These are phyloP conservation scores for Trichogramma evanescens DNA, from an alignment of 2,888 invertebrate genomes.

Conservation along the genomic window DNA sequence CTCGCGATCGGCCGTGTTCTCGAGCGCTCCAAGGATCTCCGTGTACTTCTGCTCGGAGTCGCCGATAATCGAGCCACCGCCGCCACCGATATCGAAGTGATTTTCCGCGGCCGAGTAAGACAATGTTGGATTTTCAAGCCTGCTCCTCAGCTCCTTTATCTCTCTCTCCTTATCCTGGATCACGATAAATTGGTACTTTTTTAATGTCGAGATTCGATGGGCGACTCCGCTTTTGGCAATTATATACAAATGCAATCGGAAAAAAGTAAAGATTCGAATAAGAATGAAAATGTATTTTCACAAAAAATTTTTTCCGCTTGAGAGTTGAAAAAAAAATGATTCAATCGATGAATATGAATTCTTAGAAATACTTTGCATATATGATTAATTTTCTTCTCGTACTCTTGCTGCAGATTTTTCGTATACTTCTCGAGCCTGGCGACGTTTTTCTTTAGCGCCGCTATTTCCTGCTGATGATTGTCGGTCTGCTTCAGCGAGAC, in stretches of 20 bases:
- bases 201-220: background rate
- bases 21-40: constrained; percentile 28
- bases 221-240: background rate
- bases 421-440: constrained; percentile 33
- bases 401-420: constrained; percentile 30
- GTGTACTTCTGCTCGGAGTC: constrained; percentile 23
- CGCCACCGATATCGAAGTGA: constrained; percentile 30
- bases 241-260: background rate
- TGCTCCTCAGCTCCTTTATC: constrained; percentile 32
- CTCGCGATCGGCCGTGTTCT: constrained; percentile 29
- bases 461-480: constrained; percentile 28
- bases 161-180: constrained; percentile 34
- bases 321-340: background rate
- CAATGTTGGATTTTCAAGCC: constrained; percentile 19
- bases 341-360: background rate
- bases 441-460: constrained; percentile 30
- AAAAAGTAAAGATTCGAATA: background rate
- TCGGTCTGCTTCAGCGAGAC: constrained; percentile 30
- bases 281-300: background rate
- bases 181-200: constrained; percentile 4
- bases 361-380: constrained; percentile 30
- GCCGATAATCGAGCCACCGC: constrained; percentile 18
- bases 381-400: constrained; percentile 32
- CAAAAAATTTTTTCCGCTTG: background rate
- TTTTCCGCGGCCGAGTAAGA: constrained; percentile 22